phyloP scores from a whole-genome alignment of 2,888 invertebrate genomes.

The Tubulanus polymorphus region DNA sequence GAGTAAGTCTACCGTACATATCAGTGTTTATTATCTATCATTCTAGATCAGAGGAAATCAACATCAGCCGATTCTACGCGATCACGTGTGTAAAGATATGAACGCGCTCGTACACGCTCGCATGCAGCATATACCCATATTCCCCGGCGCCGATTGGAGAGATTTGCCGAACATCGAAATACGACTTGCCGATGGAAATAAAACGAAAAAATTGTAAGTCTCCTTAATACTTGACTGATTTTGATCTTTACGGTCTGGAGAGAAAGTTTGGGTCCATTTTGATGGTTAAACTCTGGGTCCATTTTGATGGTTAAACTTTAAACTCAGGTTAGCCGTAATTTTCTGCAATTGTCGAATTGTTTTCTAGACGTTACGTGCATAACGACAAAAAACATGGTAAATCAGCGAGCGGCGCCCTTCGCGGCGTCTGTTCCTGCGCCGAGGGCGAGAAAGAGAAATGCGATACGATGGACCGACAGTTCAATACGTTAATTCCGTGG shows the following conservation, averaged over 20 bases:
- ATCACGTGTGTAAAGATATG: constrained; percentile 83
- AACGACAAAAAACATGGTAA: constrained; percentile 59
- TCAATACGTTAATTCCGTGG: constrained; percentile 82
- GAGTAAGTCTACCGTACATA: background rate
- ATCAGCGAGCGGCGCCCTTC: constrained; percentile 56
- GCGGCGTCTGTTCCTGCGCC: constrained; percentile 77
- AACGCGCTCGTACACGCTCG: constrained; percentile 73
- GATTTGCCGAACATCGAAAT: constrained; percentile 76
- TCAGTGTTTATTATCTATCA: background rate
- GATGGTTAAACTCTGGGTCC: too few relatives aligned
- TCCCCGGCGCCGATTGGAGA: constrained; percentile 78
- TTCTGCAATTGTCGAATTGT: too few relatives aligned
- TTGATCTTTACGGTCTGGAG: too few relatives aligned
- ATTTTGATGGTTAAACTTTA: too few relatives aligned
- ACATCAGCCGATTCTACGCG: constrained; percentile 61
- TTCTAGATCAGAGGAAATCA: constrained; percentile 62
- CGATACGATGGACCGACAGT: constrained; percentile 69
- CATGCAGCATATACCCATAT: constrained; percentile 70
- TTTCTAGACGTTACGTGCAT: constrained; percentile 57
- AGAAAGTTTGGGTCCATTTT: too few relatives aligned
- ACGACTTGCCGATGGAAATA: constrained; percentile 67
- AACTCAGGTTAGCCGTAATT: too few relatives aligned
- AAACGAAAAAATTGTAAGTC: constrained; percentile 61
- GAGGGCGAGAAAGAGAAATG: constrained; percentile 57
- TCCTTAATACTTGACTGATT: too few relatives aligned